These are phyloP conservation scores for Cantharis rustica DNA, from an alignment of 2,888 invertebrate genomes.

Conservation along the genomic window DNA sequence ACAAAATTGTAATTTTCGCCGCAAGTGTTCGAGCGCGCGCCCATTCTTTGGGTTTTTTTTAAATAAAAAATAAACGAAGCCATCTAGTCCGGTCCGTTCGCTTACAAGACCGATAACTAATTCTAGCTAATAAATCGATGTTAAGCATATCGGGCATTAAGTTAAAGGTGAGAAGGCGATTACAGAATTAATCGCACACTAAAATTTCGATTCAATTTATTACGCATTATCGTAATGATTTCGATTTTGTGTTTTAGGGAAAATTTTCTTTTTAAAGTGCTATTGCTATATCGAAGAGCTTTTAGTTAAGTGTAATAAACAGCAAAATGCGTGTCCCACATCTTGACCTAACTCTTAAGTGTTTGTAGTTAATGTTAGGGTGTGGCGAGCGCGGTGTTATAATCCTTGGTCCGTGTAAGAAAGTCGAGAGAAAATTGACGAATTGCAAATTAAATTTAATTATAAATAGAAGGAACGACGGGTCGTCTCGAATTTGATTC, in stretches of 20 bases:
- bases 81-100: neutral
- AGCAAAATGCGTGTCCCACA: neutral
- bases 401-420: neutral
- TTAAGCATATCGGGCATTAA: neutral
- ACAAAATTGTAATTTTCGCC: neutral
- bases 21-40: neutral
- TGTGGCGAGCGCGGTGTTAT: neutral
- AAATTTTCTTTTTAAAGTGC: neutral
- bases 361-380: slow-evolving; percentile 1
- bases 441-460: neutral
- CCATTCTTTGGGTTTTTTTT: too few species aligned
- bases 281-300: neutral
- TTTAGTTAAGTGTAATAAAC: neutral
- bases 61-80: neutral
- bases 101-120: neutral
- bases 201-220: neutral
- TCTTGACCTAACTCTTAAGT: neutral
- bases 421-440: neutral
- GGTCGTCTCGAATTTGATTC: neutral
- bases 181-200: neutral
- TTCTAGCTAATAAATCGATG: neutral
- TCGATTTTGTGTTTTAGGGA: neutral
- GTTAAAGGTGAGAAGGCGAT: neutral
- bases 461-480: neutral
- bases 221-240: neutral